Evolutionary conservation across 1,140 invertebrate genomes (phyloP).

Genomic region (Parasteatoda tepidariorum): DNA sequence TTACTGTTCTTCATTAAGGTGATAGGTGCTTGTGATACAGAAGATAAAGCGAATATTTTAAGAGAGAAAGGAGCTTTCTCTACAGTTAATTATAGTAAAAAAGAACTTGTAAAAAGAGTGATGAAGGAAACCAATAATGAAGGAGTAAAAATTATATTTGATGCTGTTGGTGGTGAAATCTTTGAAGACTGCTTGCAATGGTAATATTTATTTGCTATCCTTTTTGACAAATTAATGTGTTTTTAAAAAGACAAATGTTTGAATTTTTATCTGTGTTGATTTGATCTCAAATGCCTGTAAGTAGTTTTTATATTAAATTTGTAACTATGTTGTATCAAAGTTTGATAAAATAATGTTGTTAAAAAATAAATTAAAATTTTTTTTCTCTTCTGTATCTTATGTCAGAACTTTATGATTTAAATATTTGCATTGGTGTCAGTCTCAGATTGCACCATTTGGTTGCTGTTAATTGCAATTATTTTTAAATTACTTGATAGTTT

Average conservation of each 20-base stretch:
- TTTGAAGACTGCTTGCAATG: constrained; percentile 72
- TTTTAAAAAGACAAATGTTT: not conserved
- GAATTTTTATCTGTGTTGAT: too few species aligned
- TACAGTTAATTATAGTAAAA: constrained; percentile 72
- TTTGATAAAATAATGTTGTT: too few species aligned
- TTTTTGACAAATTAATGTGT: constrained; percentile 19
- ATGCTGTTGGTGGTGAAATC: constrained; percentile 73
- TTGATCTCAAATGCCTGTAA: too few species aligned
- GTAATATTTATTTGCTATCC: constrained; percentile 66
- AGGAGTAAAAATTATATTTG: constrained; percentile 74
- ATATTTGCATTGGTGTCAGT: too few species aligned
- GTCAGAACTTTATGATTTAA: too few species aligned
- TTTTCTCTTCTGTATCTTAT: too few species aligned
- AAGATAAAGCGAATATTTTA: constrained; percentile 72
- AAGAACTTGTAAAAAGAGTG: constrained; percentile 72
- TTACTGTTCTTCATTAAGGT: constrained; percentile 69
- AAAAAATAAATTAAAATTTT: too few species aligned
- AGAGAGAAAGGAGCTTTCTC: constrained; percentile 74
- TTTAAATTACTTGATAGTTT: too few species aligned
- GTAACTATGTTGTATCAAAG: too few species aligned
- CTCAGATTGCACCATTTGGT: too few species aligned
- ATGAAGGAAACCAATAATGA: constrained; percentile 71
- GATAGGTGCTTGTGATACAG: constrained; percentile 73
- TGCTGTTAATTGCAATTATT: too few species aligned
- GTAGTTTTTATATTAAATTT: too few species aligned